Percentiles rank a stretch among this genome's conserved stretches.
These are phyloP conservation scores for Acrobasis consociella DNA, from an alignment of 2,888 invertebrate species.

Conservation along the genomic window DNA sequence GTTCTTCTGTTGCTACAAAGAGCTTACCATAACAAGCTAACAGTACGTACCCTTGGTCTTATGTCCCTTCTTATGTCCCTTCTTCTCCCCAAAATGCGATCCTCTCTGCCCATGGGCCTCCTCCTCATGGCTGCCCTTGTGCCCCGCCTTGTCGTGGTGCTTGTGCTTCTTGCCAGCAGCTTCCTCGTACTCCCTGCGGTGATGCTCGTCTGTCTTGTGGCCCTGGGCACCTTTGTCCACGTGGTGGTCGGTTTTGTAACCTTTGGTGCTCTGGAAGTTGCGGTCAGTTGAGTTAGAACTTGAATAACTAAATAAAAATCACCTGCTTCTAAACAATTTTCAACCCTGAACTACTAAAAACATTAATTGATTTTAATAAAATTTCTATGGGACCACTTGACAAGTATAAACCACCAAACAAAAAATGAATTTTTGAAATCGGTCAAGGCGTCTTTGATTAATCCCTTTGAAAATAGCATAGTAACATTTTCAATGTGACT, in stretches of 20 bases:
- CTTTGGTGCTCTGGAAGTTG: slow-evolving; percentile 74
- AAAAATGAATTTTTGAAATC: too few relatives aligned
- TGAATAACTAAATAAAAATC: too few relatives aligned
- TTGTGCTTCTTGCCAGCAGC: slow-evolving; percentile 85
- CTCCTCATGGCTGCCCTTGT: slow-evolving; percentile 86
- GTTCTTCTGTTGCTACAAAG: too few relatives aligned
- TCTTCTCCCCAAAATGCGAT: slow-evolving; percentile 88
- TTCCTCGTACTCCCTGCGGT: slow-evolving; percentile 84
- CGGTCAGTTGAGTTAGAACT: not conserved
- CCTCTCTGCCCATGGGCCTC: slow-evolving; percentile 86
- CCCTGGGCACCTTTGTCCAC: slow-evolving; percentile 83
- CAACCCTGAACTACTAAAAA: too few relatives aligned
- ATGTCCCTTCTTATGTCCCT: slow-evolving; percentile 89
- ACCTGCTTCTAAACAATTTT: too few relatives aligned
- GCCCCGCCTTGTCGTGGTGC: slow-evolving; percentile 84
- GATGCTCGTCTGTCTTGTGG: slow-evolving; percentile 82
- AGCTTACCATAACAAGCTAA: too few relatives aligned
- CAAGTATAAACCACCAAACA: too few relatives aligned
- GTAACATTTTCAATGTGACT: too few relatives aligned
- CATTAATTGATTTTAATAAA: too few relatives aligned
- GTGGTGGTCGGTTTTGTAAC: slow-evolving; percentile 82
- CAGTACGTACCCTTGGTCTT: slow-evolving; percentile 84
- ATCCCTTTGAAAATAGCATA: too few relatives aligned
- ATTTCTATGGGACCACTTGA: too few relatives aligned
- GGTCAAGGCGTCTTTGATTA: too few relatives aligned